Evolutionary conservation across 2,888 invertebrate genomes (phyloP).

Genomic region (Spatulosminthurus flaviceps): DNA sequence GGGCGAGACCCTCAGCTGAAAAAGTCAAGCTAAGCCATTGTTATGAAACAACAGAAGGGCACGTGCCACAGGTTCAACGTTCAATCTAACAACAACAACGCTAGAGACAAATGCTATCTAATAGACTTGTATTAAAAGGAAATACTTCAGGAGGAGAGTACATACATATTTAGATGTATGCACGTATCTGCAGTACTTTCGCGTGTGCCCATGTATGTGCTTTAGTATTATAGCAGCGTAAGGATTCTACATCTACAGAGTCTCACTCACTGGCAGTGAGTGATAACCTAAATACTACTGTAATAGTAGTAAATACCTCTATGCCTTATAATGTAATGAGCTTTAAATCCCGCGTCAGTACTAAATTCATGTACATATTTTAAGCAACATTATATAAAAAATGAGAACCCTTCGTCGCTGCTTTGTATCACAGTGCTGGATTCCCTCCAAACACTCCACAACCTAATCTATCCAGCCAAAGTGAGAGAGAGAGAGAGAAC

Average conservation of each 20-base stretch:
- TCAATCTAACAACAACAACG: conserved; percentile 30
- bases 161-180: too few relatives aligned
- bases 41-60: conserved; percentile 31
- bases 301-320: conserved; percentile 34
- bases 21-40: conserved; percentile 45
- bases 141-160: neutral
- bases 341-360: conserved; percentile 35
- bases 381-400: conserved; percentile 10
- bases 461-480: neutral
- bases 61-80: conserved; percentile 51
- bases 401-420: conserved; percentile 26
- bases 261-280: neutral
- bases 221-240: too few relatives aligned
- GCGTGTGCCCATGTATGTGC: neutral
- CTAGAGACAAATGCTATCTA: conserved; percentile 26
- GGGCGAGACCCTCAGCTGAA: conserved; percentile 40
- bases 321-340: conserved; percentile 33
- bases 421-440: conserved; percentile 16
- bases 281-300: neutral
- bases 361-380: neutral
- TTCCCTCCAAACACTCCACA: conserved; percentile 23
- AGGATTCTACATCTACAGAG: too few relatives aligned
- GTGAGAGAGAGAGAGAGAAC: conserved; percentile 15
- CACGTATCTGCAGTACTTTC: too few relatives aligned
- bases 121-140: conserved; percentile 20